These are phyloP conservation scores for Trissonchulus latispiculum DNA, from an alignment of 2,888 invertebrate genomes.

Conservation along the genomic window DNA sequence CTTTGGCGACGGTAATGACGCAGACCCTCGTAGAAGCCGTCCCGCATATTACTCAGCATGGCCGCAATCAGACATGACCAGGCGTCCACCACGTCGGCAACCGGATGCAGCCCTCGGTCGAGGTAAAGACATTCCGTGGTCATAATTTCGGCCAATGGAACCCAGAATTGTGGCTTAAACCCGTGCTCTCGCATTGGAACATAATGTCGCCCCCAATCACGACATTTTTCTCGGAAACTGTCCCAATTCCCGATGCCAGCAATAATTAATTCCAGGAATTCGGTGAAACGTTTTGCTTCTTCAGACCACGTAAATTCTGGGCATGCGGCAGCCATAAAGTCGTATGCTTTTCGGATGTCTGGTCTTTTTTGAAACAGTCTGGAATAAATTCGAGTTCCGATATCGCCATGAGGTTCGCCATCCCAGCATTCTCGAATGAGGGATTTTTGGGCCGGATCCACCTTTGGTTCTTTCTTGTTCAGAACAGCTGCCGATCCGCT, in stretches of 20 bases:
- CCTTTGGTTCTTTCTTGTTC: conserved; percentile 2
- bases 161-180: conserved; percentile 43
- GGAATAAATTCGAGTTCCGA: conserved; percentile 24
- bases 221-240: not conserved
- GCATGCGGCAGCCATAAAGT: conserved; percentile 31
- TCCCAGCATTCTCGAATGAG: conserved; percentile 17
- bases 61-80: conserved; percentile 39
- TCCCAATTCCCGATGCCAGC: conserved; percentile 28
- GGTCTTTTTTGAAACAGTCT: conserved; percentile 40
- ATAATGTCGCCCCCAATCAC: conserved; percentile 12
- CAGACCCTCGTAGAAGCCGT: conserved; percentile 39
- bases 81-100: conserved; percentile 29
- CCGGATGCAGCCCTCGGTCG: conserved; percentile 29
- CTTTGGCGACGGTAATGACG: conserved; percentile 24
- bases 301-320: conserved; percentile 26
- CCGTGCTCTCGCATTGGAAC: conserved; percentile 27
- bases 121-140: conserved; percentile 40
- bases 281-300: conserved; percentile 33
- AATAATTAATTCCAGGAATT: conserved; percentile 37
- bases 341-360: conserved; percentile 35
- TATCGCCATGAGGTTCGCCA: conserved; percentile 2
- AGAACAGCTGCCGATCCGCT: not conserved
- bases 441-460: conserved; percentile 3
- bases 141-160: conserved; percentile 39
- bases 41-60: conserved; percentile 38